phyloP scores from a whole-genome alignment of 2,113 vertebrate genomes.

The Myodes glareolus region DNA sequence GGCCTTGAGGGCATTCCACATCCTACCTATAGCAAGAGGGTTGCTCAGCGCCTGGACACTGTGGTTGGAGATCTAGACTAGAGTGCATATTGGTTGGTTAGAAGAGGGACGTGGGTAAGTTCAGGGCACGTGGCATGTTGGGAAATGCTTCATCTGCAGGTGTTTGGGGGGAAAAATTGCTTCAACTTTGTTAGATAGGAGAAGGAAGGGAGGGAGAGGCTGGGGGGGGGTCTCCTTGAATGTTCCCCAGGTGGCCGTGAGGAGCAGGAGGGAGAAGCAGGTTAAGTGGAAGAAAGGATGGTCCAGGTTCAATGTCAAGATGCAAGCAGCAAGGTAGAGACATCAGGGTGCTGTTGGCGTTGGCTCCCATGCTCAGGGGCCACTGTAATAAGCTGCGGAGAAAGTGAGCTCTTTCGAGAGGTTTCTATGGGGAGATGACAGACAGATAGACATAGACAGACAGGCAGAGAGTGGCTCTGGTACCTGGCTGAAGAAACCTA shows the following conservation, averaged over 20 bases:
- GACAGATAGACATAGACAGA: neutral
- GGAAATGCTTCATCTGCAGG: neutral
- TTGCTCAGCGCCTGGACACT: neutral
- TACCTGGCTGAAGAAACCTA: neutral
- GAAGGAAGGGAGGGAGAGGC: neutral
- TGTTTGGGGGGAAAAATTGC: neutral
- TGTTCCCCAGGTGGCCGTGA: accelerated
- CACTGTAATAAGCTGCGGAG: accelerated
- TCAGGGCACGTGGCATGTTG: neutral
- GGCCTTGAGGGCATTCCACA: neutral
- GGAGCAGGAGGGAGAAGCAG: neutral
- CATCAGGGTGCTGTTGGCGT: neutral
- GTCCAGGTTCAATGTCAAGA: neutral
- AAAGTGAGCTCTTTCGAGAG: neutral
- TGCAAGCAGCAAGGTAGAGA: too few relatives aligned
- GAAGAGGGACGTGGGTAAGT: neutral
- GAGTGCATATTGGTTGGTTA: neutral
- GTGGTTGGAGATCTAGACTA: neutral
- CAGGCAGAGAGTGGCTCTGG: neutral
- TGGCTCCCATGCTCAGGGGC: neutral
- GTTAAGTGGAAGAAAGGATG: neutral
- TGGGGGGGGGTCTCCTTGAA: neutral
- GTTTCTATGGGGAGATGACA: neutral
- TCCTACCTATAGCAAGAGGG: neutral
- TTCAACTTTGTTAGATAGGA: neutral